Evolutionary conservation across 2,797 vertebrate genomes (phyloP).

Genomic region (Poeciliopsis infans): DNA sequence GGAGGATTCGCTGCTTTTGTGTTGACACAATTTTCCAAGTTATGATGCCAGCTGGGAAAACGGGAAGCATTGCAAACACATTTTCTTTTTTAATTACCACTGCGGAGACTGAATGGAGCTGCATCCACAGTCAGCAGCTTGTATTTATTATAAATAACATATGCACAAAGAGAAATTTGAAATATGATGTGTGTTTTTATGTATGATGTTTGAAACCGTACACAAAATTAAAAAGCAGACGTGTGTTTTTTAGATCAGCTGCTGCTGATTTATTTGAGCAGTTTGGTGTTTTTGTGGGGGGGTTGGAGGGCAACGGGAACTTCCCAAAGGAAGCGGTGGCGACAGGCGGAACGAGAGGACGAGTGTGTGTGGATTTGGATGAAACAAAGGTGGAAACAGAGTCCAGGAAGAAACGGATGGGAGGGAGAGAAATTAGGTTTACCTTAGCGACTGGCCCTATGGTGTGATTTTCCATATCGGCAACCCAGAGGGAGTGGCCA

Average conservation of each 20-base stretch:
- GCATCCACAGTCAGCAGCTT: constrained; percentile 52
- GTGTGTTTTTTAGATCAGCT: constrained; percentile 18
- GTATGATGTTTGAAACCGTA: constrained; percentile 27
- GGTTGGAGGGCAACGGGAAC: constrained; percentile 28
- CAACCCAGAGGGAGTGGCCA: constrained; percentile 75
- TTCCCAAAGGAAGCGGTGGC: constrained; percentile 53
- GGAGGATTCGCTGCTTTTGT: constrained; percentile 59
- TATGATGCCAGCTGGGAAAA: constrained; percentile 66
- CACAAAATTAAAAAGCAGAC: constrained; percentile 22
- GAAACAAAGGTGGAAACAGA: constrained; percentile 64
- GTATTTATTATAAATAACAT: constrained; percentile 60
- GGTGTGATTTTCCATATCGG: constrained; percentile 83
- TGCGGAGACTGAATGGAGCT: constrained; percentile 53
- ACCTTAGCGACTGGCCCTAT: constrained; percentile 73
- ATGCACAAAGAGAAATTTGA: constrained; percentile 28
- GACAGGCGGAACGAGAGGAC: constrained; percentile 58
- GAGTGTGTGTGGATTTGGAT: constrained; percentile 61
- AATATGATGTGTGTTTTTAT: constrained; percentile 14
- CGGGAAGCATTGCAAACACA: constrained; percentile 46
- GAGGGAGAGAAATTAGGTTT: constrained; percentile 75
- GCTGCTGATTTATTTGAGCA: constrained; percentile 38
- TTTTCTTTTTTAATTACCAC: constrained; percentile 70
- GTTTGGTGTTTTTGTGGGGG: constrained; percentile 23
- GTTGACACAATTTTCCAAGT: constrained; percentile 72
- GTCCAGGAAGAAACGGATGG: constrained; percentile 53